Evolutionary conservation across 2,113 vertebrate genomes (phyloP).

Genomic region (Amphiprion ocellaris): DNA sequence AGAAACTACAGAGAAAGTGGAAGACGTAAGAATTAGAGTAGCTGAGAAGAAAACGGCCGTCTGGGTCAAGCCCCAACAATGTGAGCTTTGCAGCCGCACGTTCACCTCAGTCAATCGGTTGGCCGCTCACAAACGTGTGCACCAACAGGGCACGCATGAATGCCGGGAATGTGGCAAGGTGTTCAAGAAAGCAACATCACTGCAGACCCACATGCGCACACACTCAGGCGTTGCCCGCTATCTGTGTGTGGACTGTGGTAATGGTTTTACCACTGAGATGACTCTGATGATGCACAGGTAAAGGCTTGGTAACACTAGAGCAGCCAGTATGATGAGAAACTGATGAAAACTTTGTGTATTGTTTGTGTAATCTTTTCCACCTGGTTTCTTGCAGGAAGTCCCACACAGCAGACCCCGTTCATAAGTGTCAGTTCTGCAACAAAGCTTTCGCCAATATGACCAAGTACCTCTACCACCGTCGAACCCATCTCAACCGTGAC

Average conservation of each 20-base stretch:
- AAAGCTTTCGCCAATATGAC: constrained; percentile 96
- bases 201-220: constrained; percentile 90
- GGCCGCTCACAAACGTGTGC: constrained; percentile 88
- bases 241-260: constrained; percentile 92
- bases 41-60: constrained; percentile 56
- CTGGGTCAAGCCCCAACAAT: constrained; percentile 71
- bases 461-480: constrained; percentile 93
- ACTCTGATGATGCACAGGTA: constrained; percentile 91
- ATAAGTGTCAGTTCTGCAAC: constrained; percentile 90
- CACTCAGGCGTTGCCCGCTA: constrained; percentile 91
- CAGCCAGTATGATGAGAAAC: neutral
- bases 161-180: constrained; percentile 90
- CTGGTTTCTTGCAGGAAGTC: constrained; percentile 82
- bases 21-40: constrained; percentile 49
- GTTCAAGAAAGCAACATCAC: constrained; percentile 90
- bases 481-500: constrained; percentile 85
- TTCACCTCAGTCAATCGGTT: constrained; percentile 91
- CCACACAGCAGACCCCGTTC: constrained; percentile 90
- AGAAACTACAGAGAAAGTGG: constrained; percentile 54
- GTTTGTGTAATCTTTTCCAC: neutral
- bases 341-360: neutral
- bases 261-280: constrained; percentile 91
- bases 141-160: constrained; percentile 89
- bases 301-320: neutral
- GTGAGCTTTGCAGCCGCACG: constrained; percentile 85